Evolutionary conservation across 2,113 vertebrate genomes (phyloP), one percentile per base, ranked within the genome.

Genomic region (Amblyornis subalaris): DNA sequence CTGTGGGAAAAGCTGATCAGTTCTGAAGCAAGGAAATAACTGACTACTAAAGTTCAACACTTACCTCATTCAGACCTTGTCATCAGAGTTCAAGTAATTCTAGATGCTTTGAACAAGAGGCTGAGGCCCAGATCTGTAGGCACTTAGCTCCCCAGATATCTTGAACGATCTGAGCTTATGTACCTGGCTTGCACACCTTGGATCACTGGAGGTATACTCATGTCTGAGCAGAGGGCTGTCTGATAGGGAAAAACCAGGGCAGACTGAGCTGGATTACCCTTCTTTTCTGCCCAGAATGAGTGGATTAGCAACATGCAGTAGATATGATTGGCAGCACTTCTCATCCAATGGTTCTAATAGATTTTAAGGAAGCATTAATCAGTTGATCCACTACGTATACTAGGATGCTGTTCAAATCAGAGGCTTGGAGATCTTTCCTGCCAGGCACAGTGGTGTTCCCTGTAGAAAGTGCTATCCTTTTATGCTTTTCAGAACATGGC

Each of bases 21-120:
- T 73, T 82, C 38, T 85, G 48, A 89, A 94, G 48, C 18, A 54
- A 76, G 60, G 78, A 75, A 85, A 85, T 89, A 61, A 65, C 12
- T 89, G 85, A 87, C 73, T 85, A 44, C 61, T 78, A 67, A 93
- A 82, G 40, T 50, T 89, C 62, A 89, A 89, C 78, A 45, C 50
- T 95, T 91, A 76, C 45, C 74, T 95, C 85, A 88, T 76, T 91
- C 78, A 88, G 66, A 91, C 31, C 48, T 91, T 93, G 26, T 81
- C 53, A 33, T 91, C 88, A 42, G 66, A 82, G 53, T 89, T 61
- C 0, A 12, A 48, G 70, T 88, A 75, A 89, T 71, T 85, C 62
- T 85, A 61, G 78, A 67, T 82, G 57, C 45, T 94, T 93, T 12
- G 4, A 69, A 57, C 50, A 91, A 71, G 55, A 95, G n/a, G n/a